Conservation (phyloP, 2,113 vertebrate genomes). For the Sminthopsis crassicaudata region DNA sequence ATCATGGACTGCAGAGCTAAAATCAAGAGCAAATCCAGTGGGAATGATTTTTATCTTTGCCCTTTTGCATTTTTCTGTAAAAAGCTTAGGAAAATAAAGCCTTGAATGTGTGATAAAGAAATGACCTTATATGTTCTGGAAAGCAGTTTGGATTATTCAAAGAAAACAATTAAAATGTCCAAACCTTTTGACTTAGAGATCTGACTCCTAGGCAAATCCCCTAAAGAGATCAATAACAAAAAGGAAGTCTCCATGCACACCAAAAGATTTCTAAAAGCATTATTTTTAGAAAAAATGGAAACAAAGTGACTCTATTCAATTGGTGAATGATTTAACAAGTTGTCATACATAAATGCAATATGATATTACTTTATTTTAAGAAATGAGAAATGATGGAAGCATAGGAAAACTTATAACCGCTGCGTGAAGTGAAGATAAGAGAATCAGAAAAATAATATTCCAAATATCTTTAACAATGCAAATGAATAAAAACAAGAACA, state of each 20-base stretch:
- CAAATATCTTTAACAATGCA: not conserved
- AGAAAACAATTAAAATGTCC: not conserved
- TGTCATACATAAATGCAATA: not conserved
- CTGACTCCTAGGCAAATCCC: not conserved
- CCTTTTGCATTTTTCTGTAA: not conserved
- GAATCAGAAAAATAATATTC: not conserved
- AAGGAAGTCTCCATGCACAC: not conserved
- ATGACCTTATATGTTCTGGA: not conserved
- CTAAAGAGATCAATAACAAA: not conserved
- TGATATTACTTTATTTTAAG: not conserved
- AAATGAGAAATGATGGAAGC: not conserved
- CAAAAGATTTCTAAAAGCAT: not conserved
- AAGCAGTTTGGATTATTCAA: not conserved
- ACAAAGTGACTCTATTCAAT: not conserved
- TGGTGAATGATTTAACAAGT: not conserved
- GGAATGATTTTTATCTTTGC: not conserved
- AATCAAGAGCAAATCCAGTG: not conserved
- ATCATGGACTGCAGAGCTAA: not conserved
- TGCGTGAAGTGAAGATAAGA: not conserved
- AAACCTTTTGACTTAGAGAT: not conserved
- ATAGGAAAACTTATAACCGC: not conserved
- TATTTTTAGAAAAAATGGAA: not conserved
- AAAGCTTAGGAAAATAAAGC: conserved; percentile 2
- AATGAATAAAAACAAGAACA: not conserved
- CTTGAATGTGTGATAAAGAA: not conserved